phyloP scores from a whole-genome alignment of 1,140 invertebrate genomes.

The Parasteatoda tepidariorum region DNA sequence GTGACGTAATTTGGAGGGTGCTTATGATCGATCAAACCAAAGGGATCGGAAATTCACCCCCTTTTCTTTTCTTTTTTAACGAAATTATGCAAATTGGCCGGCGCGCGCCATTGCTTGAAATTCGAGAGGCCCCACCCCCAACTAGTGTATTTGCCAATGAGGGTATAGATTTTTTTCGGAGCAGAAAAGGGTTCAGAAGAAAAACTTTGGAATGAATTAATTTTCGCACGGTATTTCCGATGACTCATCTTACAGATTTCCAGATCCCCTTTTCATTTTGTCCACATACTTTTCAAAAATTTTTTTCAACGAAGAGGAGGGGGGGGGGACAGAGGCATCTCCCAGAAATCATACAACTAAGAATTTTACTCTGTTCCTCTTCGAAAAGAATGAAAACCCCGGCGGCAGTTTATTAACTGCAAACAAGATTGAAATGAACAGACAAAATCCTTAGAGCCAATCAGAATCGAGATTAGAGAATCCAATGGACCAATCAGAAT shows the following conservation, averaged over 20 bases:
- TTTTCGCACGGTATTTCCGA: slow-evolving; percentile 35
- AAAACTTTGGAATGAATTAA: slow-evolving; percentile 54
- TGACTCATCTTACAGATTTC: slow-evolving; percentile 27
- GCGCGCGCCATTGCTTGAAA: slow-evolving; percentile 51
- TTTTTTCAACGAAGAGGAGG: neutral
- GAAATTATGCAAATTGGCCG: slow-evolving; percentile 58
- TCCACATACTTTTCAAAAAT: slow-evolving; percentile 3
- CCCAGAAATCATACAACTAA: neutral
- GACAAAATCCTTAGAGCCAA: slow-evolving; percentile 16
- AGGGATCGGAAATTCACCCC: neutral
- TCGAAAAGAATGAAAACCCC: neutral
- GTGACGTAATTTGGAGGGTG: slow-evolving; percentile 59
- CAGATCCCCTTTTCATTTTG: neutral
- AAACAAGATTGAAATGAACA: slow-evolving; percentile 43
- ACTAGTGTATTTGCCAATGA: slow-evolving; percentile 48
- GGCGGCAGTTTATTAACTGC: slow-evolving; percentile 28
- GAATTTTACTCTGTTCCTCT: neutral
- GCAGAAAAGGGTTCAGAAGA: slow-evolving; percentile 47
- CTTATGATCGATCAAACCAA: slow-evolving; percentile 58
- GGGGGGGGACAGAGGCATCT: neutral
- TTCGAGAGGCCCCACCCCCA: slow-evolving; percentile 42
- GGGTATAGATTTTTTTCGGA: slow-evolving; percentile 3
- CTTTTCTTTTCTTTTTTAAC: slow-evolving; percentile 34
- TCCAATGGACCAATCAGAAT: neutral
- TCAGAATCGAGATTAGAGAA: slow-evolving; percentile 11